Evolutionary conservation across 2,888 invertebrate species (phyloP).

Genomic region (Synanthedon myopaeformis): DNA sequence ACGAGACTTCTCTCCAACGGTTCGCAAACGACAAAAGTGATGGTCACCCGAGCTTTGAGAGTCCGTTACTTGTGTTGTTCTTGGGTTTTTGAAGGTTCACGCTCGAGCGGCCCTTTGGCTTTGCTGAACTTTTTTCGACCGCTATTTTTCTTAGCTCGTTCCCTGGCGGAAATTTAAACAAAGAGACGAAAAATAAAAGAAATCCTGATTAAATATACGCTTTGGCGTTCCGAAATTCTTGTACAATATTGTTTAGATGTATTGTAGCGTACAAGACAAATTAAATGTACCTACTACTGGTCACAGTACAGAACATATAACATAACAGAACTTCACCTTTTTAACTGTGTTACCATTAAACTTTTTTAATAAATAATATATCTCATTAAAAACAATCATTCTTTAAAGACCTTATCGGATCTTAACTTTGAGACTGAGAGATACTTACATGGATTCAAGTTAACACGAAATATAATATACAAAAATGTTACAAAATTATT

Average conservation of each 20-base stretch:
- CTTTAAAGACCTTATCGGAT: too few species aligned
- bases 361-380: too few species aligned
- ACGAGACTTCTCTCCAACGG: not conserved
- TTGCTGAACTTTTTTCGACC: slow-evolving; percentile 25
- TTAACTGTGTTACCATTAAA: too few species aligned
- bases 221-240: slow-evolving; percentile 28
- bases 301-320: too few species aligned
- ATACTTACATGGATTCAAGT: too few species aligned
- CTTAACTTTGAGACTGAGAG: too few species aligned
- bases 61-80: not conserved
- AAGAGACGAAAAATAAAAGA: slow-evolving; percentile 39
- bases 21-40: not conserved
- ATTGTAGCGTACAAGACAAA: not conserved
- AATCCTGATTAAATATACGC: slow-evolving; percentile 34
- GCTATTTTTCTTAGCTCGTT: slow-evolving; percentile 31
- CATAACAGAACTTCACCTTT: too few species aligned
- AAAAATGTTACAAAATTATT: too few species aligned
- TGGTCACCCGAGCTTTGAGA: not conserved
- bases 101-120: slow-evolving; percentile 34
- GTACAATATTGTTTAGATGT: not conserved
- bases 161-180: slow-evolving; percentile 42
- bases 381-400: too few species aligned
- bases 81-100: slow-evolving; percentile 29
- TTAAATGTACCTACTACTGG: too few species aligned
- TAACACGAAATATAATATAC: too few species aligned